A percentile compares a stretch with the other conserved stretches of the same genome.
Evolutionary conservation across 2,888 invertebrate genomes (phyloP).

Genomic region (Drosophila nr. perissopoda): DNA sequence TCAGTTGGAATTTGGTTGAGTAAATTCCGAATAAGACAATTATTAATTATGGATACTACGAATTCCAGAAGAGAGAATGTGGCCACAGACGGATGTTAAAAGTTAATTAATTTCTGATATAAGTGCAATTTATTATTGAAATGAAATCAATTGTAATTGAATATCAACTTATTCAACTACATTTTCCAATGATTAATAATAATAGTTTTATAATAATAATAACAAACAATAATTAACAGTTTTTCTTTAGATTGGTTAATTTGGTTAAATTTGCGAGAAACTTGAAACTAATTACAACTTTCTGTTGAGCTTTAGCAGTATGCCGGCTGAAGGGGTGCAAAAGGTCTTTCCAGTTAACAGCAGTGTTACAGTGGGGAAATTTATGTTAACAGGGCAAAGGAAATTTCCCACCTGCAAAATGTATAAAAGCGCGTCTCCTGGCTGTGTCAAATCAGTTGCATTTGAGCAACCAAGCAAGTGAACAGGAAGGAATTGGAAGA

Average conservation of each 20-base stretch:
- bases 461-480: constrained; percentile 50
- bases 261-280: background rate
- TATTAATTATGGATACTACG: background rate
- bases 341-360: constrained; percentile 14
- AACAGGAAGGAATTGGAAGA: constrained; percentile 35
- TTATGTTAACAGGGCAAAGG: constrained; percentile 23
- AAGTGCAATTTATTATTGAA: background rate
- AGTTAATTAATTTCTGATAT: background rate
- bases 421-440: constrained; percentile 52
- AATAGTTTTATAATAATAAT: no score
- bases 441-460: constrained; percentile 60
- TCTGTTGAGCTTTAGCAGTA: background rate
- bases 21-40: background rate
- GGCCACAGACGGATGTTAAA: background rate
- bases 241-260: background rate
- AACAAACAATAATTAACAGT: background rate
- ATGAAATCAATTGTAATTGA: background rate
- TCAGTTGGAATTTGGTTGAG: background rate
- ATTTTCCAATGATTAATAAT: background rate
- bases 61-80: background rate
- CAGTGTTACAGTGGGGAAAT: constrained; percentile 45
- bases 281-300: background rate
- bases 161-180: background rate
- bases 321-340: background rate
- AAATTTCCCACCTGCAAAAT: constrained; percentile 36